Evolutionary conservation across 2,797 vertebrate species (phyloP), one percentile per base, ranked within the genome.

Genomic region (Aselliscus stoliczkanus): DNA sequence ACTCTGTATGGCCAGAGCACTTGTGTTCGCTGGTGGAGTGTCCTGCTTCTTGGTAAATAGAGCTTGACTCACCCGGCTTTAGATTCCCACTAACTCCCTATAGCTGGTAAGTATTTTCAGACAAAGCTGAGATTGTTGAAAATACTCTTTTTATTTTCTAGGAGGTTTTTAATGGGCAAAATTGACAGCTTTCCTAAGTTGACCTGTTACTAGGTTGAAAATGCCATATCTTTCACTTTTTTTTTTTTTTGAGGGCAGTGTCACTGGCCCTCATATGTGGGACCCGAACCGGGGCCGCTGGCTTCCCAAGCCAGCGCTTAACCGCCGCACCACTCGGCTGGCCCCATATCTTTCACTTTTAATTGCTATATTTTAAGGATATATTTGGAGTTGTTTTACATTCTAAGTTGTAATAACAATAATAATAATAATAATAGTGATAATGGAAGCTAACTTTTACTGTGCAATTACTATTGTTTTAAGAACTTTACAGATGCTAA

Each of bases 301-400:
- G n/a, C n/a, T n/a, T n/a, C n/a, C n/a, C n/a, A n/a, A n/a, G n/a
- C n/a, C n/a, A n/a, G n/a, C n/a, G n/a, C n/a, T n/a, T n/a, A n/a
- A n/a, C n/a, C n/a, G n/a, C n/a, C n/a, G n/a, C n/a, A n/a, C n/a
- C n/a, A n/a, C n/a, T n/a, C n/a, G n/a, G n/a, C n/a, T n/a, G n/a
- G n/a, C n/a, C n/a, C n/a, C n/a, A n/a, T n/a, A n/a, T n/a, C n/a
- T n/a, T n/a, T 79, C 23, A 42, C 29, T 76, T 87, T 84, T 37
- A 76, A 60, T 60, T 65, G 21, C 27, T 94, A n/a, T 67, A 27
- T 79, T 87, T 73, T 83, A 84, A 52, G n/a, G 81, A 64, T 67
- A 75, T 67, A 60, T 39, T 84, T 91, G 37, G 31, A 70, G 17
- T 58, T 39, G 37, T 47, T 85, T 73, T 84, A 86, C 72, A 44